Evolutionary conservation across 2,797 vertebrate genomes (phyloP).

Genomic region (Rhinichthys osculus): DNA sequence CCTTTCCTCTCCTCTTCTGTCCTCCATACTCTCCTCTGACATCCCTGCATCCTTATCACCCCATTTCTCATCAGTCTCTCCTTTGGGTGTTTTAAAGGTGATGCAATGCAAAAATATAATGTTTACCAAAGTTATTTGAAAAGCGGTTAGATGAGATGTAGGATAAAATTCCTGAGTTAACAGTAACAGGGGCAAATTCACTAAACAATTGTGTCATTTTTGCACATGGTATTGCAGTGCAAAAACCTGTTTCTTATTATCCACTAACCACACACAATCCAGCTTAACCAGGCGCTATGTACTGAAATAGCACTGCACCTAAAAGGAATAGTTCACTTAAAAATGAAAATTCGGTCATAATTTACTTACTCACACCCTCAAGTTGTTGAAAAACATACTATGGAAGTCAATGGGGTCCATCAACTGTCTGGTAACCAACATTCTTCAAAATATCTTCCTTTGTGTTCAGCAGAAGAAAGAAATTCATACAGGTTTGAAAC

Average conservation of each 20-base stretch:
- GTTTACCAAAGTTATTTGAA: background rate
- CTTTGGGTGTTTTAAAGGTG: slow-evolving; percentile 1
- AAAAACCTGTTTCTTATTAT: slow-evolving; percentile 5
- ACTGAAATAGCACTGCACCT: background rate
- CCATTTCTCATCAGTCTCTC: background rate
- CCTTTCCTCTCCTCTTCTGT: background rate
- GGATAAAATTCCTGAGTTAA: slow-evolving; percentile 12
- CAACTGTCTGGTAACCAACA: no score
- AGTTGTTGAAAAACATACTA: no score
- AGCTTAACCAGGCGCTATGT: background rate
- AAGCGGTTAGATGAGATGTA: slow-evolving; percentile 1
- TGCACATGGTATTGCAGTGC: background rate
- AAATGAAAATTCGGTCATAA: no score
- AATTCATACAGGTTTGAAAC: no score
- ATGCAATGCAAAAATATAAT: slow-evolving; percentile 6
- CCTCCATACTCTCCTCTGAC: slow-evolving; percentile 58
- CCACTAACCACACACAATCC: background rate
- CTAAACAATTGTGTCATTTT: background rate
- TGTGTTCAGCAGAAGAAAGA: no score
- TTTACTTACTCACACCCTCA: no score
- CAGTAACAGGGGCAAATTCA: background rate
- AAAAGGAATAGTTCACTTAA: no score
- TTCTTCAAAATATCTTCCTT: no score
- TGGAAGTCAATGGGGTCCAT: no score
- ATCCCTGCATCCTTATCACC: slow-evolving; percentile 63